Evolutionary conservation across 2,113 vertebrate genomes (phyloP), one percentile per base, ranked within the genome.

Genomic region (Toxostoma redivivum): DNA sequence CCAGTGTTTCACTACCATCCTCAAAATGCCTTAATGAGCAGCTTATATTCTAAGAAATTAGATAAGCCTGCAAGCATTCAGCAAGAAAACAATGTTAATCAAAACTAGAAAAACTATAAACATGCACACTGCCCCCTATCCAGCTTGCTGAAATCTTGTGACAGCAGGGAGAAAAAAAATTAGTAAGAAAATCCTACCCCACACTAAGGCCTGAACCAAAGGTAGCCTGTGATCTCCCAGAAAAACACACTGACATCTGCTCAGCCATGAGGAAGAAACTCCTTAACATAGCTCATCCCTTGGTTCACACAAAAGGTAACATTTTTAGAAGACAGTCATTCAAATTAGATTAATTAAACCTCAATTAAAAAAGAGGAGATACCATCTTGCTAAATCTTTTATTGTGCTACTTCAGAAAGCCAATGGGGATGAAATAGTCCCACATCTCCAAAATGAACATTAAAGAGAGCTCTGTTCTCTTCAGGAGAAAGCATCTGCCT

Each of bases 311-410:
- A 90, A 92, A 92, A 95, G 40, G 79, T 74, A 92, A 67, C 72
- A 22, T 60, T 86, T 94, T 76, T 20, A 90, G 42, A 61, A 79
- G 73, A 79, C 74, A 91, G 82, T 47, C 33, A 83, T 62, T 95
- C 81, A 84, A 65, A 88, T 92, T 53, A 78, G 54, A 44, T 72
- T 94, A 94, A 94, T 96, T 92, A 96, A 95, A 21, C 56, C 30
- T 76, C 64, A 96, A 42, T 67, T 67, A 21, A 81, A 44, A 90
- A 62, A 37, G 30, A 88, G 62, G 64, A 74, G 90, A 82, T 71
- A 90, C 10, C 66, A 95, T 74, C 90, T 94, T 72, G 56, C 67
- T 38, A 22, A 58, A 48, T 38, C 86, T 84, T 87, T 80, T 28
- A 56, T 21, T 83, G 60, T 56, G 20, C 62, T 86, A 44, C 38